phyloP scores from a whole-genome alignment of 37 sponge, comb jelly and placozoan genomes.

The Haliclona indistincta region DNA sequence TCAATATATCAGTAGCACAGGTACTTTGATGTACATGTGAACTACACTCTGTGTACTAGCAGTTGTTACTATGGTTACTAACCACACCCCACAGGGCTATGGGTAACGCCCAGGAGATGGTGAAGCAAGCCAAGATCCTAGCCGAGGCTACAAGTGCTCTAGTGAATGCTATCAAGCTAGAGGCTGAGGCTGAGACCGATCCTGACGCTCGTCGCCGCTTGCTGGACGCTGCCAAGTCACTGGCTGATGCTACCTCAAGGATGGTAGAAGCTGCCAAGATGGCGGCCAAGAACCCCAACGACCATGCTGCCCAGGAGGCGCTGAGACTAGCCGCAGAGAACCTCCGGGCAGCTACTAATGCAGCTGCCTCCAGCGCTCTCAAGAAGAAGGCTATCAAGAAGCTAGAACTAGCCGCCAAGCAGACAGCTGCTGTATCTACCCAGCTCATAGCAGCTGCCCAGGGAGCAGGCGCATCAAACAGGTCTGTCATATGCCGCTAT shows the following conservation, averaged over 20 bases:
- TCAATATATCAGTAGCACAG: neutral
- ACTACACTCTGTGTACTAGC: neutral
- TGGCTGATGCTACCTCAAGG: constrained; percentile 93
- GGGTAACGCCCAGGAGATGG: constrained; percentile 96
- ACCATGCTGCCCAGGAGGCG: constrained; percentile 65
- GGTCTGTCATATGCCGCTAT: too few relatives aligned
- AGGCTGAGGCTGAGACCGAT: constrained; percentile 87
- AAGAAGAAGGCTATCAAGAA: constrained; percentile 87
- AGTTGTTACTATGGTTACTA: neutral
- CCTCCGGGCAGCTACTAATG: constrained; percentile 67
- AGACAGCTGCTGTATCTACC: constrained; percentile 86
- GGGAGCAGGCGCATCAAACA: constrained; percentile 88
- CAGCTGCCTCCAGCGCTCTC: constrained; percentile 73
- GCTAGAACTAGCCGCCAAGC: constrained; percentile 91
- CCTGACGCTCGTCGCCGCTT: constrained; percentile 69
- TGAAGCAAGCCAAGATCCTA: constrained; percentile 82
- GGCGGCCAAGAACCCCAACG: constrained; percentile 79
- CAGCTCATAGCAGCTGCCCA: constrained; percentile 98
- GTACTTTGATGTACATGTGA: neutral
- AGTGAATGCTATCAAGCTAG: constrained; percentile 86
- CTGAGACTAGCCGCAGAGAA: constrained; percentile 80
- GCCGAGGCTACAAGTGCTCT: constrained; percentile 85
- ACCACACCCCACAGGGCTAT: constrained; percentile 49
- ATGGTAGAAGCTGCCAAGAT: constrained; percentile 97
- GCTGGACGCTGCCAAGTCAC: constrained; percentile 82